Evolutionary conservation across 2,797 vertebrate genomes (phyloP), one percentile per base, ranked within the genome.

Genomic region (Bucorvus abyssinicus): DNA sequence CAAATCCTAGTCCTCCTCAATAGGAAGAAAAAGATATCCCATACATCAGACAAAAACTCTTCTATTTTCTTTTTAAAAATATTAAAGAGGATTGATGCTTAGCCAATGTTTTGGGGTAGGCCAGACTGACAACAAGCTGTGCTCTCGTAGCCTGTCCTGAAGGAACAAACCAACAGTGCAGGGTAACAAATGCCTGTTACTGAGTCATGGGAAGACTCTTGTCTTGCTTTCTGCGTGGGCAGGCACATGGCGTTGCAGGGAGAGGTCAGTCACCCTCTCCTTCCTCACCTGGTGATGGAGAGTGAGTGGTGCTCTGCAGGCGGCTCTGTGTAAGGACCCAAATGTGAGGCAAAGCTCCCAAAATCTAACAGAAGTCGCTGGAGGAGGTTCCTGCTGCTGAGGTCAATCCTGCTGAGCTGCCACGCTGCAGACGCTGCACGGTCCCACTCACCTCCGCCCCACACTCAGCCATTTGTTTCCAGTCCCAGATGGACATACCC

Each of bases 161-260:
- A 65, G 22, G 40, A 52, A 23, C 12, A 69, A 59, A 30, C 17
- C 18, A 29, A 36, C 26, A 32, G 34, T 7, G 29, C 40, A 30
- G 24, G 10, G 26, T 19, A 50, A 45, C 26, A 32, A 15, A 23
- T 15, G 27, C 16, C 27, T 64, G 55, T 19, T 42, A 20, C 29
- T 12, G 30, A 22, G 55, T 5, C 11, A 20, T n/a, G 34, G 16
- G 20, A 73, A 87, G 60, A 26, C 30, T 45, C 42, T 14, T 56
- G 20, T 40, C 30, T 29, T 9, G 12, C 24, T 57, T 65, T 67
- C 63, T 44, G 21, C 3, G 0, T 3, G 1, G 22, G 38, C 13
- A 14, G 45, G 29, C 19, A 1, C 4, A 5, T 2, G 0, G 32
- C 7, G 1, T 10, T 1, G 0, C 26, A 49, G 26, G 30, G 21